A percentile compares a stretch with the other conserved stretches of the same genome.
phyloP scores from a whole-genome alignment of 1,140 invertebrate genomes.

The Aphis gossypii region DNA sequence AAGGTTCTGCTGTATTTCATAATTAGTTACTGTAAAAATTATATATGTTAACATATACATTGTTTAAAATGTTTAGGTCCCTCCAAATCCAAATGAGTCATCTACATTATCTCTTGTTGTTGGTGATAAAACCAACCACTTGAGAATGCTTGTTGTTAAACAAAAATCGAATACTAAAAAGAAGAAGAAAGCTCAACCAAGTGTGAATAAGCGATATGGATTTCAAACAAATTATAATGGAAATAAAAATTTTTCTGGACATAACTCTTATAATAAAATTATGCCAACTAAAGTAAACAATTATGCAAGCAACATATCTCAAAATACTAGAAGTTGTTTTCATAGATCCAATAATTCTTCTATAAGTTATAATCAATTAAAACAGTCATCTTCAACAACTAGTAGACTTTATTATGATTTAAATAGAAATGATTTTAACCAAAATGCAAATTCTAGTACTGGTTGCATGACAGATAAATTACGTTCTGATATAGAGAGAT shows the following conservation, averaged over 20 bases:
- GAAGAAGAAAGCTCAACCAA: not conserved
- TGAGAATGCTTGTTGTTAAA: conserved; percentile 39
- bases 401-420: not conserved
- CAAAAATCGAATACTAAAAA: conserved; percentile 14
- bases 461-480: conserved; percentile 11
- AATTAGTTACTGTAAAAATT: not conserved
- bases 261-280: not conserved
- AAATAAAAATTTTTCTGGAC: not conserved
- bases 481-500: not conserved
- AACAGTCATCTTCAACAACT: not conserved
- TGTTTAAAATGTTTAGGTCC: conserved; percentile 17
- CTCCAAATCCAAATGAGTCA: not conserved
- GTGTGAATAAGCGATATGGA: not conserved
- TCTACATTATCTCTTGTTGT: conserved; percentile 15
- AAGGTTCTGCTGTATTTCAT: not conserved
- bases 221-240: not conserved
- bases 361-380: not conserved
- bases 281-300: not conserved
- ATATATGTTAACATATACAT: not conserved
- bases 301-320: not conserved
- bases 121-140: not conserved
- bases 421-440: not conserved
- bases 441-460: not conserved
- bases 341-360: not conserved
- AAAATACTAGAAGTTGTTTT: not conserved